Percentiles rank a stretch among this genome's conserved stretches.
Conservation (phyloP, 2,797 vertebrate species). For the Dermochelys coriacea region DNA sequence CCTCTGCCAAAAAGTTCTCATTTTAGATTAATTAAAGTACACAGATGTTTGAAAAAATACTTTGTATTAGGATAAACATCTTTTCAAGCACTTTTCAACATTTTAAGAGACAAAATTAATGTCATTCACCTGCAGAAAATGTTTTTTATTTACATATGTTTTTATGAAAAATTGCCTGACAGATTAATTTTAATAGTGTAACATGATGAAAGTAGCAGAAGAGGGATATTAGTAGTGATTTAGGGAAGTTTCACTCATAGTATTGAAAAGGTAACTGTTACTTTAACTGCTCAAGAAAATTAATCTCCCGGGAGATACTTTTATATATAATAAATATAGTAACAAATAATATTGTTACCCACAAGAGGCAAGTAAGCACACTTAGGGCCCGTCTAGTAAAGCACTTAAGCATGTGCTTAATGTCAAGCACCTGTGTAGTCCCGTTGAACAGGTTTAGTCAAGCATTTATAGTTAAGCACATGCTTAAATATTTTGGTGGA, state of each 20-base stretch:
- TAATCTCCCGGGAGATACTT: background rate
- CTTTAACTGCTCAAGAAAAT: background rate
- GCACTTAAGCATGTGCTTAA: background rate
- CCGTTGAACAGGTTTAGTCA: background rate
- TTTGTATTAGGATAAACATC: background rate
- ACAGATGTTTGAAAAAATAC: background rate
- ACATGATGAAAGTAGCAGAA: background rate
- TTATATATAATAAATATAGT: background rate
- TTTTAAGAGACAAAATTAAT: conserved; percentile 43
- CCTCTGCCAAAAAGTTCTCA: background rate
- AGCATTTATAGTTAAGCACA: background rate
- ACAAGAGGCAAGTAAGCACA: conserved; percentile 17
- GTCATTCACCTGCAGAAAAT: background rate
- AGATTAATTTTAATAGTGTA: background rate
- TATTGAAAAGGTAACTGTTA: background rate
- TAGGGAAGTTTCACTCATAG: background rate
- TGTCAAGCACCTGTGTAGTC: background rate
- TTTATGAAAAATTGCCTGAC: background rate
- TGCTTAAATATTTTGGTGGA: too few species aligned
- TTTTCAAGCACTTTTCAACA: conserved; percentile 2
- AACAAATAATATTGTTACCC: conserved; percentile 1
- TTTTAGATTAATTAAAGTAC: conserved; percentile 1
- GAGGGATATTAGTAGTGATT: background rate
- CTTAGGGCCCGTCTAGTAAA: background rate
- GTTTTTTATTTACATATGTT: background rate